Evolutionary conservation across 2,888 invertebrate species (phyloP), one percentile per base, ranked within the genome.

Genomic region (Tetranychus piercei): DNA sequence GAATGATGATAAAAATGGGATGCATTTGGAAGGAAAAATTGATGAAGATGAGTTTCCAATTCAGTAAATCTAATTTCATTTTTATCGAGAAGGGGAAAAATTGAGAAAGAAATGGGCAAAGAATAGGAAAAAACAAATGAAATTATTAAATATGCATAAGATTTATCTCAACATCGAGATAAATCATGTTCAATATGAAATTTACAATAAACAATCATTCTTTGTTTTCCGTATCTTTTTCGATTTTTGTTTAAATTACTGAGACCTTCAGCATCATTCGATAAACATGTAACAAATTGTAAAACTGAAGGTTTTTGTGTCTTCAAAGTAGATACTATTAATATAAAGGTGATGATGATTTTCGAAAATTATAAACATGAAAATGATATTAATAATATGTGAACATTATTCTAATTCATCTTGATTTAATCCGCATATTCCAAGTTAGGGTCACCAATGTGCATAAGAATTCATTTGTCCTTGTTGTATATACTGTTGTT

Each of bases 401-500:
- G 34, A 34, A 34, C 34, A 34, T 34, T 34, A 34, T 34, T 34
- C 34, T 34, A 34, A 5, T 34, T 34, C 34, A 34, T 34, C 34
- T 34, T 34, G 34, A 34, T 34, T 34, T 34, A 34, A 34, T 34
- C 34, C 34, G 5, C 34, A 34, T 5, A 34, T 34, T 55, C 7
- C 1, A 15, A 55, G 15, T 15, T 7, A 55, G 55, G 9, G 55
- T 15, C 15, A 55, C 55, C 55, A 55, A 9, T 45, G 45, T 9
- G 9, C 9, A 45, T 55, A 55, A 9, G 55, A 55, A 55, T 69
- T 69, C 69, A 69, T 69, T 23, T 69, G 69, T 69, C 69, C 69
- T 23, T 18, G 69, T 20, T 23, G 22, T n/a, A 23, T 20, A 11
- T 23, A 20, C 20, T 76, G 73, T 69, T 75, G 76, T 34, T 22